phyloP scores from a whole-genome alignment of 1,140 invertebrate species.

The Platyura marginata region DNA sequence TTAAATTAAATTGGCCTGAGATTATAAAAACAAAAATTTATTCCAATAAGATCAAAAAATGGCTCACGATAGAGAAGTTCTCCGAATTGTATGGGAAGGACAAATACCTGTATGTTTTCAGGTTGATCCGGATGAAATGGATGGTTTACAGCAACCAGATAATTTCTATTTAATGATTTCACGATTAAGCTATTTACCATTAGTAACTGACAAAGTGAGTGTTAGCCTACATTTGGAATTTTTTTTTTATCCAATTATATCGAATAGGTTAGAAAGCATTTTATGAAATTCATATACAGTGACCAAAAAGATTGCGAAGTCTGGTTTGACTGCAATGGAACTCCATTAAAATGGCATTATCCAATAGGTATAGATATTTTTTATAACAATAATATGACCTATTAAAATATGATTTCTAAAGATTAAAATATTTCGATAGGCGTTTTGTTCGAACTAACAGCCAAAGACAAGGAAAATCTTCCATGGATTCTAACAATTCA shows the following conservation, averaged over 20 bases:
- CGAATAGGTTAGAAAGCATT: conserved; percentile 73
- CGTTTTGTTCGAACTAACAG: conserved; percentile 70
- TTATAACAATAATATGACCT: not conserved
- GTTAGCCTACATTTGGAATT: not conserved
- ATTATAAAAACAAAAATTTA: too few species aligned
- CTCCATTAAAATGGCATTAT: conserved; percentile 89
- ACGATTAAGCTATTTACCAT: conserved; percentile 84
- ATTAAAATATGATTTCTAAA: not conserved
- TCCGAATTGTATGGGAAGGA: conserved; percentile 90
- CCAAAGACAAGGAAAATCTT: conserved; percentile 46
- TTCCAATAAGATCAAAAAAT: too few species aligned
- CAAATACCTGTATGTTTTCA: conserved; percentile 83
- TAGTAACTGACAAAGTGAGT: conserved; percentile 82
- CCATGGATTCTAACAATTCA: conserved; percentile 93
- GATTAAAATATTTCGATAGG: conserved; percentile 9
- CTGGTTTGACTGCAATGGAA: conserved; percentile 90
- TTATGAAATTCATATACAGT: conserved; percentile 60
- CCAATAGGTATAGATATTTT: conserved; percentile 52
- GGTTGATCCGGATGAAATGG: conserved; percentile 71
- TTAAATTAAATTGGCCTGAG: too few species aligned
- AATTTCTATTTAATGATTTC: conserved; percentile 91
- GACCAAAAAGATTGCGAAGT: conserved; percentile 74
- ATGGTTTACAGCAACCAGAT: conserved; percentile 72
- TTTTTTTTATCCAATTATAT: conserved; percentile 4
- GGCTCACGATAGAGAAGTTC: conserved; percentile 82